Conservation (phyloP, 1,140 invertebrate species). For the Homalodisca vitripennis region DNA sequence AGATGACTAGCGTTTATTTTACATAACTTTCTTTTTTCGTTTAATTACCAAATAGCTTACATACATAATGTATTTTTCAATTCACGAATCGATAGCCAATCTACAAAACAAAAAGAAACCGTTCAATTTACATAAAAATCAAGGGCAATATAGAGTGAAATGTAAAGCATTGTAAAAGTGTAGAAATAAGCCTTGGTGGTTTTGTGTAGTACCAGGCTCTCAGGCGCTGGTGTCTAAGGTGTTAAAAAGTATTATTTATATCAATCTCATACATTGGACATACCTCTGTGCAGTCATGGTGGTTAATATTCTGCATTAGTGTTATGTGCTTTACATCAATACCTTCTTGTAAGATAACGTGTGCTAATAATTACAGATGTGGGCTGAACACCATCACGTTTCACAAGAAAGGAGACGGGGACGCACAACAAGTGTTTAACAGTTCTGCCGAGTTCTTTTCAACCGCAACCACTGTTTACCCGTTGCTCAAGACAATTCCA, state of each 20-base stretch:
- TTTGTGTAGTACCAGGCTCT: no score
- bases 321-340: background rate
- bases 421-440: slow-evolving; percentile 45
- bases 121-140: no score
- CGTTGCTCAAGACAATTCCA: slow-evolving; percentile 45
- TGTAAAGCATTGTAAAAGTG: no score
- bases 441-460: slow-evolving; percentile 45
- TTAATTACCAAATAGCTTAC: no score
- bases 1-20: no score
- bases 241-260: background rate
- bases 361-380: slow-evolving; percentile 22
- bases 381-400: slow-evolving; percentile 50
- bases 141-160: no score
- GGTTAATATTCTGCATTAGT: background rate
- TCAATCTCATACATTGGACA: background rate
- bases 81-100: no score
- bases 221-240: background rate
- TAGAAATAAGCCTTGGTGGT: no score
- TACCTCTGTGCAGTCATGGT: background rate
- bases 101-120: no score
- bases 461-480: slow-evolving; percentile 46
- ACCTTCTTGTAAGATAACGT: background rate
- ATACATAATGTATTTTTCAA: no score
- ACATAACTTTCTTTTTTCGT: no score
- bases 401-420: slow-evolving; percentile 52